Evolutionary conservation across 2,888 invertebrate species (phyloP).

Genomic region (Malthinus seriepunctatus): DNA sequence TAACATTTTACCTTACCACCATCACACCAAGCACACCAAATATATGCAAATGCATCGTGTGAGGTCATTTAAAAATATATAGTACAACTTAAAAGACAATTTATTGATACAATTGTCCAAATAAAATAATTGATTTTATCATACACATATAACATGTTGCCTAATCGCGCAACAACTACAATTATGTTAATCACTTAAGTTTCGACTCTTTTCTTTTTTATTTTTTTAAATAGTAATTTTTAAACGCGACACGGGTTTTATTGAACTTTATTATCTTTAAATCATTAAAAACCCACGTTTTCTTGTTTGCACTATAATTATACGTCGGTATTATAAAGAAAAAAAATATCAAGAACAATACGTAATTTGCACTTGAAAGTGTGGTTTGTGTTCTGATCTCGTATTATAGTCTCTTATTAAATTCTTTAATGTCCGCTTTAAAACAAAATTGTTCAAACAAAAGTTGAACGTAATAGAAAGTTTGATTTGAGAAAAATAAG

Average conservation of each 20-base stretch:
- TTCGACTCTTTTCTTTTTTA: constrained; percentile 23
- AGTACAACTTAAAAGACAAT: constrained; percentile 25
- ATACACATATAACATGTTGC: constrained; percentile 32
- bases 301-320: constrained; percentile 23
- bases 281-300: constrained; percentile 23
- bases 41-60: constrained; percentile 35
- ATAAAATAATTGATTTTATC: constrained; percentile 32
- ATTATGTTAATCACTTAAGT: constrained; percentile 27
- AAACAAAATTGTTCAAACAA: too few relatives aligned
- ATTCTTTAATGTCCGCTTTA: not conserved
- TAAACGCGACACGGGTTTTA: constrained; percentile 22
- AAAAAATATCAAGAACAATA: constrained; percentile 9
- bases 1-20: constrained; percentile 16
- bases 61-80: constrained; percentile 25
- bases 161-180: constrained; percentile 25
- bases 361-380: constrained; percentile 1
- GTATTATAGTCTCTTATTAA: constrained; percentile 12
- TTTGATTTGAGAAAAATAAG: too few relatives aligned
- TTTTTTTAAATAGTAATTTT: constrained; percentile 27
- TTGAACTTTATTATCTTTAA: constrained; percentile 21
- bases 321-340: constrained; percentile 15
- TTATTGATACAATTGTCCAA: constrained; percentile 37
- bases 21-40: constrained; percentile 18
- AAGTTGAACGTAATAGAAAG: too few relatives aligned
- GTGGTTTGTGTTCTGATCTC: constrained; percentile 1